Evolutionary conservation across 2,888 invertebrate genomes (phyloP), one percentile per base, ranked within the genome.

Genomic region (Abrostola tripartita): DNA sequence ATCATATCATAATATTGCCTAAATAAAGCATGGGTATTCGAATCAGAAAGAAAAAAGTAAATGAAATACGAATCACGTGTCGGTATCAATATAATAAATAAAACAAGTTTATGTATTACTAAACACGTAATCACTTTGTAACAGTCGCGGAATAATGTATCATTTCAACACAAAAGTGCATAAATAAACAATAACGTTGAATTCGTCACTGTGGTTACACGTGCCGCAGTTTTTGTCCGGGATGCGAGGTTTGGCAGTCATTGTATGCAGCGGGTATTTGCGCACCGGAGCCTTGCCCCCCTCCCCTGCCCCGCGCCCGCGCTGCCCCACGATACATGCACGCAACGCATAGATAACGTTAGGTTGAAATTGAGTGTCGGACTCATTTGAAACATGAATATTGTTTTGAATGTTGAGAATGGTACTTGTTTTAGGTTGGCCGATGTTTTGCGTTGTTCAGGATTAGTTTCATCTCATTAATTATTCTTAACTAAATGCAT

Each of bases 171-270:
- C 42, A 62, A 70, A 81, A 79, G 58, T 74, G 68, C 71, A 82
- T 86, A 81, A 80, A 82, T 78, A 73, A 69, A 53, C 74, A 52
- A 60, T 50, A 41, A 38, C 47, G 61, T 78, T 63, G 37, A 90
- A 83, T 94, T 87, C 92, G 90, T 81, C 86, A 78, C 94, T 90
- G 93, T 79, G 72, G 85, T 93, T 94, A 94, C 94, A 94, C 94
- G 94, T 93, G 94, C 91, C 94, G 90, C 86, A 77, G 80, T 85
- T 87, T 88, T 89, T 87, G 90, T 85, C 88, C 89, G 91, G 91
- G 92, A 93, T 93, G 93, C 93, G 93, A 91, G 92, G 89, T 90
- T 91, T 90, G 90, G 89, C 92, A 90, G 90, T 88, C 92, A 92
- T 92, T 93, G 94, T 92, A 93, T 94, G 94, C 94, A 93, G 88